These are phyloP conservation scores for Picus viridis DNA, from an alignment of 2,797 vertebrate species.

Conservation along the genomic window DNA sequence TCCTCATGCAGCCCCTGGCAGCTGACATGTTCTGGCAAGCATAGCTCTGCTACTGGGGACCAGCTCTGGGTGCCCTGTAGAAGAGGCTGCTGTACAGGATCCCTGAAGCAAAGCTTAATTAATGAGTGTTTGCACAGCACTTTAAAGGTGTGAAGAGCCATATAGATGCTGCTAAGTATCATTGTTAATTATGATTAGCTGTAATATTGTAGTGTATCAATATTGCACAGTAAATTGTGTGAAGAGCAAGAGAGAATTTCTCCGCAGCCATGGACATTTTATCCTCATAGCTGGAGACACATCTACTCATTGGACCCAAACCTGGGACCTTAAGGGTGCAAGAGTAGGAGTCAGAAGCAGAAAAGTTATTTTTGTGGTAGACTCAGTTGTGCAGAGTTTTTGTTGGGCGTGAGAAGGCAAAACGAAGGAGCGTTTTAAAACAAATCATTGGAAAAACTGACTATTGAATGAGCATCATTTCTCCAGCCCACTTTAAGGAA, in stretches of 20 bases:
- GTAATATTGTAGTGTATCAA: slow-evolving; percentile 63
- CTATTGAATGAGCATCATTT: neutral
- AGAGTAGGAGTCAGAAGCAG: neutral
- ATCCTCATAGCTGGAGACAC: neutral
- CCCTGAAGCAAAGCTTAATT: slow-evolving; percentile 61
- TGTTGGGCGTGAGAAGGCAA: neutral
- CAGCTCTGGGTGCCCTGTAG: neutral
- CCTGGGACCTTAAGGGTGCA: neutral
- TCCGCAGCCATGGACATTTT: neutral
- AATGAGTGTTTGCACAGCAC: slow-evolving; percentile 64
- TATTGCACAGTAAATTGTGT: slow-evolving; percentile 48
- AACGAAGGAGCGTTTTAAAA: neutral
- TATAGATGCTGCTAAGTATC: slow-evolving; percentile 70
- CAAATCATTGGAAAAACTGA: neutral
- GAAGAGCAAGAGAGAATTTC: neutral
- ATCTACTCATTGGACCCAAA: neutral
- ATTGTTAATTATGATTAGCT: slow-evolving; percentile 70
- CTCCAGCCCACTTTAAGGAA: neutral
- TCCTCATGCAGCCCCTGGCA: neutral
- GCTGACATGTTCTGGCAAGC: fast-evolving
- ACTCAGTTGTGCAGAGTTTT: neutral
- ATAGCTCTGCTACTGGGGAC: fast-evolving
- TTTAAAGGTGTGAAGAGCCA: slow-evolving; percentile 71
- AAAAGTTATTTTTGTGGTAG: neutral
- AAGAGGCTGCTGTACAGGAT: slow-evolving; percentile 14